Percentiles rank a stretch among this genome's conserved stretches.
Evolutionary conservation across 2,797 vertebrate genomes (phyloP).

Genomic region (Sphenopsis melanotis): DNA sequence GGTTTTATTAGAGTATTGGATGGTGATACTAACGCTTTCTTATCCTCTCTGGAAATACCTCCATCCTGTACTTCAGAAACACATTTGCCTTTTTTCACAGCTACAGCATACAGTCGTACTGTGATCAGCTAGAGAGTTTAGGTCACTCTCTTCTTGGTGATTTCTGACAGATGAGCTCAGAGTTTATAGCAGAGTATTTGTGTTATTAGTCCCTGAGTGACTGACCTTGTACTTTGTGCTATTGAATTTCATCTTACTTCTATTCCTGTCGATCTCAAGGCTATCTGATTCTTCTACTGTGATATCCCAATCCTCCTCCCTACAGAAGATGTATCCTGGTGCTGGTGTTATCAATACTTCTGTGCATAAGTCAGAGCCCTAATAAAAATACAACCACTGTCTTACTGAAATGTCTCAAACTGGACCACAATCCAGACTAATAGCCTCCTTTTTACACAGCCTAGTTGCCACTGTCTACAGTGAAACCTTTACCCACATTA

Average conservation of each 20-base stretch:
- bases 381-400: neutral
- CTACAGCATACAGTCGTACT: neutral
- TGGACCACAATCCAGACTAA: neutral
- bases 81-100: neutral
- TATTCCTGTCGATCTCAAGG: constrained; percentile 41
- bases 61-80: neutral
- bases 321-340: neutral
- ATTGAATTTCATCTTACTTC: constrained; percentile 58
- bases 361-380: neutral
- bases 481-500: neutral
- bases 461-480: neutral
- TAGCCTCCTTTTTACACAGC: neutral
- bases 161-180: constrained; percentile 47
- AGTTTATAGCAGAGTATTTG: constrained; percentile 35
- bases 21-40: neutral
- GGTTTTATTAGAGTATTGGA: neutral
- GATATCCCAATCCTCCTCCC: neutral
- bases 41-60: neutral
- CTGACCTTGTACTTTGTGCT: constrained; percentile 60
- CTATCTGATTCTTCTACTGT: neutral
- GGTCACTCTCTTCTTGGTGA: constrained; percentile 32
- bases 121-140: constrained; percentile 47
- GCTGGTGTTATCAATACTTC: neutral
- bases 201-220: constrained; percentile 55
- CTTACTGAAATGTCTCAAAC: neutral